Conservation (phyloP, 1,140 invertebrate genomes). For the Ostrea denselamellosa region DNA sequence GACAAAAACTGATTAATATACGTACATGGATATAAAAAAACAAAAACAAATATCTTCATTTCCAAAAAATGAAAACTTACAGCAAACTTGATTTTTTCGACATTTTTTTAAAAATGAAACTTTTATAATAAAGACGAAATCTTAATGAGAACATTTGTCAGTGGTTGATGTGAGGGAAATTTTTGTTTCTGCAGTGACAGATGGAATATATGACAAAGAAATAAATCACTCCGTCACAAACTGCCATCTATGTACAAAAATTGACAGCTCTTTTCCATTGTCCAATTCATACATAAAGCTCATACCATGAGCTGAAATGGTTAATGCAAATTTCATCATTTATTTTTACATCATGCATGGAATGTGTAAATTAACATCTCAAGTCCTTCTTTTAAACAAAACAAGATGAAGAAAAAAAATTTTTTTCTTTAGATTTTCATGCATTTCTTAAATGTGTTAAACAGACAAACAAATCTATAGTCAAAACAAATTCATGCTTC, state of each 20-base stretch:
- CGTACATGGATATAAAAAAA: no score
- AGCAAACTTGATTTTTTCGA: no score
- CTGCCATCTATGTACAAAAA: neutral
- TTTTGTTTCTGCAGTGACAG: neutral
- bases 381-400: neutral
- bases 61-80: no score
- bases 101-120: no score
- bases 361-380: conserved; percentile 14
- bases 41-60: no score
- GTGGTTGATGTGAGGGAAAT: neutral
- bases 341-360: neutral
- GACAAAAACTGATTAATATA: no score
- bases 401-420: neutral
- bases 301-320: neutral
- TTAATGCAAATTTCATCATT: neutral
- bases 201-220: neutral
- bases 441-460: neutral
- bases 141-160: conserved; percentile 9
- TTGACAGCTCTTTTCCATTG: neutral
- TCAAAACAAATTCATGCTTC: neutral
- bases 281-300: conserved; percentile 1
- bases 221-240: neutral
- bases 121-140: no score
- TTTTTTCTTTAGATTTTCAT: neutral
- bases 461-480: neutral